Evolutionary conservation across 2,888 invertebrate genomes (phyloP).

Genomic region (Emesis furor): DNA sequence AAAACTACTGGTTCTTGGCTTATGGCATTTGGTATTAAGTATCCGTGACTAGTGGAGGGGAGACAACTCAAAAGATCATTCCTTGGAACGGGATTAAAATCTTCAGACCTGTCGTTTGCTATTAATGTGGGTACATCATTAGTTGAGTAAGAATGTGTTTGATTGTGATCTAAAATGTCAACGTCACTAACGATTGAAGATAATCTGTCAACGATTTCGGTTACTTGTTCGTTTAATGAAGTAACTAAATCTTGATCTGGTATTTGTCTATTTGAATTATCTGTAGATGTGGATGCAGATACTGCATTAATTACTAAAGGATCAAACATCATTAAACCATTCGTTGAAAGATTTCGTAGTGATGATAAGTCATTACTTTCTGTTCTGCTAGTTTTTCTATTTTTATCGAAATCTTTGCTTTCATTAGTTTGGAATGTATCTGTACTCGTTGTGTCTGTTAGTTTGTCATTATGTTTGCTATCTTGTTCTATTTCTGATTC

Average conservation of each 20-base stretch:
- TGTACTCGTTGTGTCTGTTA: conserved; percentile 80
- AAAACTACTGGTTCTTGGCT: conserved; percentile 92
- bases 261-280: conserved; percentile 81
- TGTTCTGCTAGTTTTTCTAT: conserved; percentile 84
- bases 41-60: conserved; percentile 93
- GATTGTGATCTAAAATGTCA: conserved; percentile 83
- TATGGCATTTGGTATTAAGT: conserved; percentile 93
- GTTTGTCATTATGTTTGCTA: conserved; percentile 72
- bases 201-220: conserved; percentile 88
- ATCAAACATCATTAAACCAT: conserved; percentile 90
- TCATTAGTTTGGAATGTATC: conserved; percentile 85
- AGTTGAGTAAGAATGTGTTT: conserved; percentile 88
- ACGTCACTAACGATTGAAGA: conserved; percentile 87
- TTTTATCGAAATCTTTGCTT: conserved; percentile 78
- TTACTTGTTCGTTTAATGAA: conserved; percentile 89
- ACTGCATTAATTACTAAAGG: conserved; percentile 88
- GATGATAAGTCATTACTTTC: conserved; percentile 85
- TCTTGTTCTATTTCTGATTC: conserved; percentile 76
- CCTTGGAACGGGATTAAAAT: conserved; percentile 81
- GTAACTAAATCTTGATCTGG: conserved; percentile 89
- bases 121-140: conserved; percentile 87
- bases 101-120: conserved; percentile 82
- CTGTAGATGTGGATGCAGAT: conserved; percentile 81
- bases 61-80: conserved; percentile 89
- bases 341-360: conserved; percentile 87